These are phyloP conservation scores for Pseudochirops corinnae DNA, from an alignment of 2,797 vertebrate genomes.

Conservation along the genomic window DNA sequence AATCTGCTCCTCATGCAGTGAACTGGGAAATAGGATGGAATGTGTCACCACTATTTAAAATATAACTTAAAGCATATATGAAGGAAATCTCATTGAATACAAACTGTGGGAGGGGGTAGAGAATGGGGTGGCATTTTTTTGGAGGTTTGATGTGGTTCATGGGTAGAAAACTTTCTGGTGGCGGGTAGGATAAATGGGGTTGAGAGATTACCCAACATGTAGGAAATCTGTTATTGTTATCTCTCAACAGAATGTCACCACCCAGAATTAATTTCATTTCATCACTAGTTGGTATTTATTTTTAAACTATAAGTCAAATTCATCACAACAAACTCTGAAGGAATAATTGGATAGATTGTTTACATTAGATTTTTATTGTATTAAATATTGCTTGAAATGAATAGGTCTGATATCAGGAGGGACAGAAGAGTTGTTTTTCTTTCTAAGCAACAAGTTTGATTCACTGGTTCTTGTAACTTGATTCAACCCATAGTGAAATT, in stretches of 20 bases:
- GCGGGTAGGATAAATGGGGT: not conserved
- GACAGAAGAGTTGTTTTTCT: conserved; percentile 31
- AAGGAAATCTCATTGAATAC: not conserved
- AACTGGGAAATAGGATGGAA: not conserved
- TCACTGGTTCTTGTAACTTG: conserved; percentile 15
- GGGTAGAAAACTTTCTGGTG: not conserved
- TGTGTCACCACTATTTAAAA: not conserved
- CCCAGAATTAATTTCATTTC: not conserved
- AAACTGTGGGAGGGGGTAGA: not conserved
- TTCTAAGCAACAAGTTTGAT: conserved; percentile 17
- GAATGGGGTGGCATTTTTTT: not conserved
- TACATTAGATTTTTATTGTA: conserved; percentile 21
- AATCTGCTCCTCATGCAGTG: not conserved
- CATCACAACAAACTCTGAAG: conserved; percentile 17
- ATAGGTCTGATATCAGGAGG: no score
- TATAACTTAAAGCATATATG: not conserved
- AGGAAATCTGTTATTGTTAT: not conserved
- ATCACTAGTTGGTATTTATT: not conserved
- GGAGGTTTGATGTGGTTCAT: not conserved
- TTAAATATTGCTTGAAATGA: not conserved
- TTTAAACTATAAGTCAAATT: not conserved
- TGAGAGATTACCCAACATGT: not conserved
- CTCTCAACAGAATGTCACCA: not conserved
- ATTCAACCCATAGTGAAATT: not conserved
- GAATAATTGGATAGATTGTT: conserved; percentile 14